Base-by-base conservation (phyloP, 2,113 vertebrate species). In the Tor tambroides region DNA sequence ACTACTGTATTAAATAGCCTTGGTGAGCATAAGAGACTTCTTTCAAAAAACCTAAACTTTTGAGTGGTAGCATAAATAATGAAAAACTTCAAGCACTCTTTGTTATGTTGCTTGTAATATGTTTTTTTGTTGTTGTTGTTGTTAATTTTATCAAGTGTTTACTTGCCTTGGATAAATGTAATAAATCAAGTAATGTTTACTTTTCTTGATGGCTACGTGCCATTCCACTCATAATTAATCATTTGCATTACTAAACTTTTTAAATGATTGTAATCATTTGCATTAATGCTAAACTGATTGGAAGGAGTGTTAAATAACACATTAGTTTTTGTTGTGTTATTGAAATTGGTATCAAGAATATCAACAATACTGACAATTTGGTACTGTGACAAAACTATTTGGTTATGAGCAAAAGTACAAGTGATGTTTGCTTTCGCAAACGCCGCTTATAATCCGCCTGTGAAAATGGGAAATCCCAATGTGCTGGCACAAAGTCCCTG, bases 401-500 rank as follows among this genome's bases (percentile, higher is more conserved):
- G 35, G 11, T 49, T 65, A 46, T 81, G 59, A 65, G n/a, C 15
- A 30, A 65, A 43, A 46, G n/a, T 65, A 28, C 61, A 46, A 46
- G 80, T 30, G 80, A 81, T 43, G 35, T 63, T 67, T 65, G 7
- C n/a, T n/a, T 81, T 65, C 1, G n/a, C 14, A 65, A 46, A 81
- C 4, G 15, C n/a, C 79, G 6, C 26, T 82, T 30, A 30, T 46
- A 67, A 82, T 82, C 56, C 8, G 54, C 56, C 23, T 26, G 78
- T 61, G 23, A 26, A 63, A 41, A 81, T 65, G 38, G 59, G 80
- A 81, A 28, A 81, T 15, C 80, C 80, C 80, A 67, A 67, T 46
- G 41, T 82, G 41, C n/a, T 46, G 59, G 80, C 59, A 67, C 38
- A 63, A 81, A 81, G 12, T 81, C 80, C 80, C 38, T 0, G 11